Percentiles rank a stretch among this genome's conserved stretches.
These are phyloP conservation scores for Isoperla grammatica DNA, from an alignment of 2,888 invertebrate genomes.

Conservation along the genomic window DNA sequence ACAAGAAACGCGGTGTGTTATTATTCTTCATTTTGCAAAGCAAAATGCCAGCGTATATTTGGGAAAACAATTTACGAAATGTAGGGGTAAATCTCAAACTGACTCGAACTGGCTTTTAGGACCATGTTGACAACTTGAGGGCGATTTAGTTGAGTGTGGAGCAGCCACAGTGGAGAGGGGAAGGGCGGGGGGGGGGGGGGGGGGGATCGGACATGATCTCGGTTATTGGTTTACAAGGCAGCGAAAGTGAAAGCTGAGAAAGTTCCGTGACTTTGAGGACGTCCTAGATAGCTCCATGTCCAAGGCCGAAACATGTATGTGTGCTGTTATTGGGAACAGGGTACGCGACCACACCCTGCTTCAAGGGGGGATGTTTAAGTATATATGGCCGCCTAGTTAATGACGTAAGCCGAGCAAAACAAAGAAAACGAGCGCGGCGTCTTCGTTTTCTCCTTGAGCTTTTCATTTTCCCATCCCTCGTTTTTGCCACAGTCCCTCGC, in stretches of 20 bases:
- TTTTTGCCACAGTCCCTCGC: constrained; percentile 48
- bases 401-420: constrained; percentile 52
- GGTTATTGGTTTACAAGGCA: too few species aligned
- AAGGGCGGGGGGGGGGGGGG: background rate
- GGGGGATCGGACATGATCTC: background rate
- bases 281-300: background rate
- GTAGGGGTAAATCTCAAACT: too few species aligned
- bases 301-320: constrained; percentile 7
- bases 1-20: too few species aligned
- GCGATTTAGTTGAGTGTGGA: background rate
- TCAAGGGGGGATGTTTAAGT: constrained; percentile 21
- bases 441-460: constrained; percentile 28
- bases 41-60: too few species aligned
- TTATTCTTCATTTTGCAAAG: too few species aligned
- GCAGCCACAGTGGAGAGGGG: too few species aligned
- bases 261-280: too few species aligned
- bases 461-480: constrained; percentile 43
- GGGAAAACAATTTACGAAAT: too few species aligned
- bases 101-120: too few species aligned
- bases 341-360: constrained; percentile 14
- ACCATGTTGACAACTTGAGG: too few species aligned
- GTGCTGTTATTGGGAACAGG: constrained; percentile 5
- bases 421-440: constrained; percentile 42
- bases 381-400: constrained; percentile 40
- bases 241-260: too few species aligned